Evolutionary conservation across 2,888 invertebrate genomes (phyloP), one percentile per base, ranked within the genome.

Genomic region (Calameuta idolon): DNA sequence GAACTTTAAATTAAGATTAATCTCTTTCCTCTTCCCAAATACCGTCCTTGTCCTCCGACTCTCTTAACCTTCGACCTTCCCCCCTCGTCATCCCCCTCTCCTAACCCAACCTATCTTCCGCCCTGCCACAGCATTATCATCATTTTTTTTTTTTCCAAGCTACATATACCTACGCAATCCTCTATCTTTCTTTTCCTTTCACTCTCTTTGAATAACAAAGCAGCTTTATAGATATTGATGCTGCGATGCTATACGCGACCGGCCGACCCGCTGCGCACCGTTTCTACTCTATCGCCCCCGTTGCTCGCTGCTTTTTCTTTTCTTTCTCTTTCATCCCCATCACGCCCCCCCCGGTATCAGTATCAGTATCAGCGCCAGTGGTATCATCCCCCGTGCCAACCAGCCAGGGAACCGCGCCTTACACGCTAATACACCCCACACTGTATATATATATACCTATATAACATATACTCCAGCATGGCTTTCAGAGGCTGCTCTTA

Each of bases 181-280:
- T 12, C n/a, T 34, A 23, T 34, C 11, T 34, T 33, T 15, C 33
- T 15, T 75, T 74, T 33, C 75, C 75, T 77, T 69, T 71, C 69
- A 69, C 69, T 77, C 75, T 69, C 77, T 77, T 77, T 75, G 77
- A 77, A 77, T 77, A 77, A 77, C 77, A 77, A 77, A 77, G 77
- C 74, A 77, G 77, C 77, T 33, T 77, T 77, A 77, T 77, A 75
- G 77, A 77, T 77, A 77, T 77, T 77, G 77, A 77, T 77, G 75
- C 77, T 69, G 35, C n/a, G 77, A 75, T 71, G 77, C 74, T 74
- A 37, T 77, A 77, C 77, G 77, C 75, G 71, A 68, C 75, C 55
- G 23, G 4, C 55, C 55, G 1, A 30, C 30, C 9, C 23, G 4
- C n/a, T 31, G 15, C 55, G 71, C 55, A 37, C 35, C 37, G 30